Conservation (phyloP, 2,113 vertebrate species). For the Anarhynchus alexandrinus region DNA sequence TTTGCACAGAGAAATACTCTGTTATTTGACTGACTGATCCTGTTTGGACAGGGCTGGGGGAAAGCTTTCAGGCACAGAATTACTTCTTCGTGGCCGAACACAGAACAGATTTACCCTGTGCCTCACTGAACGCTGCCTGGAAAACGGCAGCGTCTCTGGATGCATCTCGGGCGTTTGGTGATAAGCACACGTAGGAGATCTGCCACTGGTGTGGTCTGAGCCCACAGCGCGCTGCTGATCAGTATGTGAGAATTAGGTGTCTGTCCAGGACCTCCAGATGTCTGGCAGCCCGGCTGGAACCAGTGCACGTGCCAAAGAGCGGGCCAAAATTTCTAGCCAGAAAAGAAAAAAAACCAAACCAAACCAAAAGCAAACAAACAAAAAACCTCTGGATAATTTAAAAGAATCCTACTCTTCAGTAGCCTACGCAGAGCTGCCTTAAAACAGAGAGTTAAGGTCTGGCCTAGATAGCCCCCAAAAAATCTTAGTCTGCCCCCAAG, state of each 20-base stretch:
- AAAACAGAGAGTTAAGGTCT: not conserved
- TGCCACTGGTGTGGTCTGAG: not conserved
- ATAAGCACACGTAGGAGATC: not conserved
- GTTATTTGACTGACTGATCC: not conserved
- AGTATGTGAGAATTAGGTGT: not conserved
- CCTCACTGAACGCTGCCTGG: accelerated
- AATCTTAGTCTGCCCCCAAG: not conserved
- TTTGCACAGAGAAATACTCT: not conserved
- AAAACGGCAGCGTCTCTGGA: not conserved
- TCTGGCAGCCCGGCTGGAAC: constrained; percentile 30
- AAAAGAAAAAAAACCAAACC: not conserved
- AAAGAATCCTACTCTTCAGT: not conserved
- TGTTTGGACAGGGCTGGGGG: not conserved
- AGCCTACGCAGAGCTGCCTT: not conserved
- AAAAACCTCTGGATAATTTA: not conserved
- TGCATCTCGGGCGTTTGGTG: not conserved
- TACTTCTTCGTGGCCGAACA: not conserved
- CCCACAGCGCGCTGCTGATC: not conserved
- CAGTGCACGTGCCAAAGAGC: not conserved
- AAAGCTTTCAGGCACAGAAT: not conserved
- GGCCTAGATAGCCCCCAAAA: not conserved
- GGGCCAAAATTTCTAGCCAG: not conserved
- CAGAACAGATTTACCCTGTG: not conserved
- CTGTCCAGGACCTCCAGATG: constrained; percentile 30
- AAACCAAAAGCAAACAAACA: not conserved